phyloP scores from a whole-genome alignment of 2,113 vertebrate species.

The Ginglymostoma cirratum region DNA sequence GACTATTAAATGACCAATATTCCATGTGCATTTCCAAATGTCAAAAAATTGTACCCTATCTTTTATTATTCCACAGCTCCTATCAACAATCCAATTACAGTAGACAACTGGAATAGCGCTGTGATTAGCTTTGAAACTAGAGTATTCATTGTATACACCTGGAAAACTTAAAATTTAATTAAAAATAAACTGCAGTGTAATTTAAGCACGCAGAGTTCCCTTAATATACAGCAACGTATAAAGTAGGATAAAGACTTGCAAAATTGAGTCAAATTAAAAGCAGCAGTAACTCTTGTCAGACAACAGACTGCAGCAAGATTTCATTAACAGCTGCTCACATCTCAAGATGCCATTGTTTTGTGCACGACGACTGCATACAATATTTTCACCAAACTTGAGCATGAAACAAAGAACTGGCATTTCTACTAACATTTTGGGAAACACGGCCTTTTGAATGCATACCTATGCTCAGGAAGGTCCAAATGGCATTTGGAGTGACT shows the following conservation, averaged over 20 bases:
- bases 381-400: neutral
- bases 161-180: neutral
- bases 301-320: neutral
- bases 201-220: neutral
- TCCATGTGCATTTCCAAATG: neutral
- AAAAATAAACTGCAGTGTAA: neutral
- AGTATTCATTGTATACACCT: neutral
- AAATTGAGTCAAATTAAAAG: constrained; percentile 4
- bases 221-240: neutral
- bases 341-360: neutral
- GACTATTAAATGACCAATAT: neutral
- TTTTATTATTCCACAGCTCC: neutral
- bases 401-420: neutral
- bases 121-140: constrained; percentile 4
- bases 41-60: neutral
- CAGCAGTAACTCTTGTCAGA: neutral
- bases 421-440: neutral
- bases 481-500: neutral
- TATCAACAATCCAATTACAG: neutral
- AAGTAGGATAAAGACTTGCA: neutral
- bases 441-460: neutral
- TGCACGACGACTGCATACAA: neutral
- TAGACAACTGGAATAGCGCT: neutral
- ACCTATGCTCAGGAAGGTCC: neutral
- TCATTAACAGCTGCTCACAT: neutral